These are phyloP conservation scores for Scartelaos histophorus DNA, from an alignment of 2,113 vertebrate genomes.

Conservation along the genomic window DNA sequence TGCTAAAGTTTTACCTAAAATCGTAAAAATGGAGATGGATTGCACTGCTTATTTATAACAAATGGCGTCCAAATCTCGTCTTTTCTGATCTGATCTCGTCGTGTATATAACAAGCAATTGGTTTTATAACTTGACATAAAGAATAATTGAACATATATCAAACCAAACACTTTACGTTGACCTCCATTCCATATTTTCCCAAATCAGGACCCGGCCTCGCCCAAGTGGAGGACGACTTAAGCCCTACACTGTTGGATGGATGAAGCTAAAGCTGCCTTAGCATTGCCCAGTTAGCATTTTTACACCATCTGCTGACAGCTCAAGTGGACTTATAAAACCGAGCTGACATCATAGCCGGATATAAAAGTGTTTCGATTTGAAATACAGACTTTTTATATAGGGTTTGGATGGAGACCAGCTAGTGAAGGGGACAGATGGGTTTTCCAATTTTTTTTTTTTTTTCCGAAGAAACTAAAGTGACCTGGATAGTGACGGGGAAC, in stretches of 20 bases:
- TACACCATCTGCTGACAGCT: constrained; percentile 10
- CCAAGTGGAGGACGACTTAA: constrained; percentile 1
- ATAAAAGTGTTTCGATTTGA: constrained; percentile 13
- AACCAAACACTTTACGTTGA: neutral
- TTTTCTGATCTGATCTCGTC: too few relatives aligned
- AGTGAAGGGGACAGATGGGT: neutral
- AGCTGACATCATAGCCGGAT: constrained; percentile 18
- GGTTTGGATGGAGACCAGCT: constrained; percentile 11
- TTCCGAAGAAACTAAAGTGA: constrained; percentile 1
- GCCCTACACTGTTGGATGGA: neutral
- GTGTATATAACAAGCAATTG: too few relatives aligned
- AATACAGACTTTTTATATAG: constrained; percentile 16
- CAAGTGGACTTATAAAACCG: constrained; percentile 3
- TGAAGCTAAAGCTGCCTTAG: neutral
- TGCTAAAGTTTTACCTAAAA: too few relatives aligned
- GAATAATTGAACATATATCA: neutral
- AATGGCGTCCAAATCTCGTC: too few relatives aligned
- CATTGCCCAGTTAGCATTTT: constrained; percentile 9
- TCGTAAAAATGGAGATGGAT: too few relatives aligned
- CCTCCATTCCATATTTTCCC: neutral
- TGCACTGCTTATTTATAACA: too few relatives aligned
- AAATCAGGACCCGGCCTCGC: neutral
- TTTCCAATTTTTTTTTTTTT: constrained; percentile 25
- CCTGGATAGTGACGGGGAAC: neutral
- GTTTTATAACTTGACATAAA: neutral